These are phyloP conservation scores for Hylia prasina DNA, from an alignment of 2,113 vertebrate genomes.

Conservation along the genomic window DNA sequence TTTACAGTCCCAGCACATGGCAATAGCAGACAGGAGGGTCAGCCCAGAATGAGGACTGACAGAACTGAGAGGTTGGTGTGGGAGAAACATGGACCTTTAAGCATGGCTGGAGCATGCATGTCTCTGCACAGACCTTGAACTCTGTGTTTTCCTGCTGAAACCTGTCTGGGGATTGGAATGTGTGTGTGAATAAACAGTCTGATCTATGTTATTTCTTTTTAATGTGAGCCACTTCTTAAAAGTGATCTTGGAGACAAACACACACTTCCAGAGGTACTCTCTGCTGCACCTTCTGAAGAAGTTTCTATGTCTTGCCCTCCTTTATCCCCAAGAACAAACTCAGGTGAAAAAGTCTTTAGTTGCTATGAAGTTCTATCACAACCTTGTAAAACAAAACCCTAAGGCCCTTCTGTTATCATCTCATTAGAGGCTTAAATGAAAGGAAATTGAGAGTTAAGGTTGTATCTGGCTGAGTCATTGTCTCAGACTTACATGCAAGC, in stretches of 20 bases:
- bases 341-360: neutral
- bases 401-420: neutral
- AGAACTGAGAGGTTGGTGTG: accelerated
- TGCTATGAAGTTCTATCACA: neutral
- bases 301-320: accelerated
- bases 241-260: accelerated
- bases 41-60: accelerated
- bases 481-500: neutral
- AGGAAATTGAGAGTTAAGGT: neutral
- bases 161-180: neutral
- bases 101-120: neutral
- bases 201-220: neutral
- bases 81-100: neutral
- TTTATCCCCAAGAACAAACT: neutral
- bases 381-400: neutral
- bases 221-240: neutral
- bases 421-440: neutral
- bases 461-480: neutral
- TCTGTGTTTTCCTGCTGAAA: neutral
- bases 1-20: neutral
- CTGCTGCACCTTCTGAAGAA: neutral
- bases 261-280: neutral
- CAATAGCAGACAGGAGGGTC: neutral
- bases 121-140: neutral
- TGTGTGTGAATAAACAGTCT: neutral